Evolutionary conservation across 2,888 invertebrate genomes (phyloP).

Genomic region (Sericinus montela): DNA sequence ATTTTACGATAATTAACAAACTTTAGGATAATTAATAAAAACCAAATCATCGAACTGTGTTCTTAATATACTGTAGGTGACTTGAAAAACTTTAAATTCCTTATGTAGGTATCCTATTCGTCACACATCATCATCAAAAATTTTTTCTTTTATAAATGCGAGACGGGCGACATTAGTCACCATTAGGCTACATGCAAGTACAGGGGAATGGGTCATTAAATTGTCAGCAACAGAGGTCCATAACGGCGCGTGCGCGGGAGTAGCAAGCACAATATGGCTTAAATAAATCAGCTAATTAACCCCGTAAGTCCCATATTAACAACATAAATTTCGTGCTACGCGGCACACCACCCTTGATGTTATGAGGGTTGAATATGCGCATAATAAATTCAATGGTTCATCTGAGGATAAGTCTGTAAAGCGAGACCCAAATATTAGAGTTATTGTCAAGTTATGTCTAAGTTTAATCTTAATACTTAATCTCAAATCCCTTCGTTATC

Average conservation of each 20-base stretch:
- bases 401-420: constrained; percentile 22
- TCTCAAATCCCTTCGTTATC: constrained; percentile 7
- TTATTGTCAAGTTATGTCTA: constrained; percentile 15
- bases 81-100: constrained; percentile 14
- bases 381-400: constrained; percentile 39
- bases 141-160: constrained; percentile 41
- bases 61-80: too few species aligned
- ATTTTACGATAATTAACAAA: constrained; percentile 6
- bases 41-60: constrained; percentile 12
- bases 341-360: constrained; percentile 59
- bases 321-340: constrained; percentile 70
- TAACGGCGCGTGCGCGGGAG: constrained; percentile 53
- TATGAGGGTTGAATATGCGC: constrained; percentile 61
- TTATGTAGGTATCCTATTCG: constrained; percentile 19
- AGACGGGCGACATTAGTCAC: constrained; percentile 27
- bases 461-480: constrained; percentile 14
- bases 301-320: constrained; percentile 69
- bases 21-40: too few species aligned
- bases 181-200: constrained; percentile 28
- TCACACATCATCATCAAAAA: constrained; percentile 35
- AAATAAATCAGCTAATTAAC: constrained; percentile 76
- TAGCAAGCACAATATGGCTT: constrained; percentile 60
- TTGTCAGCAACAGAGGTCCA: constrained; percentile 59
- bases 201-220: constrained; percentile 53
- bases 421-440: constrained; percentile 10